Base-by-base conservation (phyloP, 2,888 invertebrate genomes). In the Diarsia dahlii region DNA sequence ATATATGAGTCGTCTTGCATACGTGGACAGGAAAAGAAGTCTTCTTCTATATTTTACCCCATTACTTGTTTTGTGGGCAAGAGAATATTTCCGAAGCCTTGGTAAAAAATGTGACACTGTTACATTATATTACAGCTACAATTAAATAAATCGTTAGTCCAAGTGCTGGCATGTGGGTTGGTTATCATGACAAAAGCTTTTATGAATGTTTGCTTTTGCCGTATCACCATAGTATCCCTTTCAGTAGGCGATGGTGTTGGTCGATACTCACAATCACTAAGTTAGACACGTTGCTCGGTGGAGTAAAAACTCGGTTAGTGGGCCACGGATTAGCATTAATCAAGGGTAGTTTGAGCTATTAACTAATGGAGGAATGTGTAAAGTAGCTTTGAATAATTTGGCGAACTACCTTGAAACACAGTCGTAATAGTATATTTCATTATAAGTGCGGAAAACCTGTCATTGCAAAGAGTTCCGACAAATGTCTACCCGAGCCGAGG, bases 291-390 rank as follows among this genome's bases (percentile, higher is more conserved):
- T 67, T 68, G 48, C 65, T 74, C 45, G n/a, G 54, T 82, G 76
- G 28, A 76, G 72, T 75, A 50, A 69, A 81, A 84, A 75, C 71
- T 77, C 79, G 82, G 82, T 82, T 76, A 85, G 81, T 85, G 58
- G 86, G 78, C 70, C 84, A 81, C 48, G 75, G 68, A 74, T 77
- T 83, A 80, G 71, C 74, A 79, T 77, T 69, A 71, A 85, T 77
- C 52, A 80, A 74, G 74, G 75, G 68, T 66, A 75, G 74, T 56
- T 82, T 54, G 39, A 73, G 54, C 28, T 71, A 66, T 70, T 58
- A 54, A 12, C 58, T 72, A 56, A 54, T 70, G 46, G 23, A 52
- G 58, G 68, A 78, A 71, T n/a, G 23, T 71, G 62, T 60, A 13
- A 54, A 73, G 52, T 39, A 68, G 2, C 23, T 52, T 39, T 56